Base-by-base conservation (phyloP, 2,113 vertebrate species). In the Leptobrachium ailaonicum region DNA sequence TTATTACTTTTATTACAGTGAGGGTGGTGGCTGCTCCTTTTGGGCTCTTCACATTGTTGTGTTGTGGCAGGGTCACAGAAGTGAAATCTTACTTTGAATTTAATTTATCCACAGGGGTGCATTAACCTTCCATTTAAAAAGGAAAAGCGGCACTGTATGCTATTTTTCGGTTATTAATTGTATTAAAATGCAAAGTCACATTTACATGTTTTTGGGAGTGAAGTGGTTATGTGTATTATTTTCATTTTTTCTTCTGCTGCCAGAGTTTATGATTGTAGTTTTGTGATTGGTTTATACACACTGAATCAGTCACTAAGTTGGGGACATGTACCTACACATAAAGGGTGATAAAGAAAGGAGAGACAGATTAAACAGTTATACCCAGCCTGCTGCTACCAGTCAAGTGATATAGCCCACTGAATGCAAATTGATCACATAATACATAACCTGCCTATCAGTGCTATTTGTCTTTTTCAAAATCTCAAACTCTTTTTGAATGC, bases 351-450 rank as follows among this genome's bases (percentile, higher is more conserved):
- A 76, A 54, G 11, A 54, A 76, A 76, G 45, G 44, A 64, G 64
- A 76, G 5, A 53, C 40, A 66, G 63, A 41, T 53, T 45, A 67
- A 66, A 66, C 63, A 66, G n/a, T 66, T 63, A 62, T 75, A 50
- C 45, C 44, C 45, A 32, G 20, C 20, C 40, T 14, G 32, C 45
- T 45, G 7, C 47, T 71, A 71, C 12, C 45, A 71, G 47, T 41
- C 11, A 47, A 14, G 42, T 70, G 47, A 45, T 32, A 71, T 20
- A 71, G 32, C 10, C 13, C 2, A 58, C 2, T 10, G 56, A 58
- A 12, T 58, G 56, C 2, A 14, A 58, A 58, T 11, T 58, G 56
- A 2, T 5, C 1, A 58, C 50, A 53, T 53, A 53, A 7, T 53
- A 11, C 5, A 58, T 58, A 58, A 14, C 56, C 56, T 7, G 56